phyloP scores from a whole-genome alignment of 1,140 invertebrate genomes.

The Ceratosolen fusciceps region DNA sequence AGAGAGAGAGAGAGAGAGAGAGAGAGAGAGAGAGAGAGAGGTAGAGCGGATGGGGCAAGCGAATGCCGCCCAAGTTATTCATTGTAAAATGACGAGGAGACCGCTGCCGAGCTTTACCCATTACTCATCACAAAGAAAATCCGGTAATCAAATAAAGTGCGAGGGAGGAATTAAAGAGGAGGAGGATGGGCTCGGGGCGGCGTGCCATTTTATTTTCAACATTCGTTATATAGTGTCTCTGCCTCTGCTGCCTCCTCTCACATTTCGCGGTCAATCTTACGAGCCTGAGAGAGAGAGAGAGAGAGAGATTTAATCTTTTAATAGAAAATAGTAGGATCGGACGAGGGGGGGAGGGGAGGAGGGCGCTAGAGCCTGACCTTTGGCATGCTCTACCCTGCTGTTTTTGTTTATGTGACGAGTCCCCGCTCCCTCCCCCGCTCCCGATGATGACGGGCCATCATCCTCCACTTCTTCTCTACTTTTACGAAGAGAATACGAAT shows the following conservation, averaged over 20 bases:
- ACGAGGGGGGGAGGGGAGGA: no score
- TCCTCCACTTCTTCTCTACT: no score
- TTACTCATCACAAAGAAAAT: background rate
- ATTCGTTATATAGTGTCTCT: background rate
- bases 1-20: no score
- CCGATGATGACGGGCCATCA: no score
- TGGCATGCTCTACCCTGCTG: background rate
- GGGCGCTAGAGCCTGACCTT: background rate
- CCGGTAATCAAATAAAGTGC: background rate
- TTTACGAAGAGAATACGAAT: no score
- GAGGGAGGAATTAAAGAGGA: background rate
- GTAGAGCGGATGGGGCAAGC: no score
- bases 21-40: no score
- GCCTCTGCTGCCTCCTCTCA: no score
- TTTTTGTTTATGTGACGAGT: background rate
- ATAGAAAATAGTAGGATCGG: background rate
- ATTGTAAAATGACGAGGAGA: no score
- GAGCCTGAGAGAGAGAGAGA: background rate
- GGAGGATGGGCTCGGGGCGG: background rate
- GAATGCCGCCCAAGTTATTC: no score
- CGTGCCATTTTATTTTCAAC: conserved; percentile 8
- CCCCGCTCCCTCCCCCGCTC: no score
- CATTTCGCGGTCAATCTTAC: background rate
- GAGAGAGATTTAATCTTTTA: background rate
- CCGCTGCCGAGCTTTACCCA: no score